Base-by-base conservation (phyloP, 2,888 invertebrate genomes). In the Cataglyphis albicans region DNA sequence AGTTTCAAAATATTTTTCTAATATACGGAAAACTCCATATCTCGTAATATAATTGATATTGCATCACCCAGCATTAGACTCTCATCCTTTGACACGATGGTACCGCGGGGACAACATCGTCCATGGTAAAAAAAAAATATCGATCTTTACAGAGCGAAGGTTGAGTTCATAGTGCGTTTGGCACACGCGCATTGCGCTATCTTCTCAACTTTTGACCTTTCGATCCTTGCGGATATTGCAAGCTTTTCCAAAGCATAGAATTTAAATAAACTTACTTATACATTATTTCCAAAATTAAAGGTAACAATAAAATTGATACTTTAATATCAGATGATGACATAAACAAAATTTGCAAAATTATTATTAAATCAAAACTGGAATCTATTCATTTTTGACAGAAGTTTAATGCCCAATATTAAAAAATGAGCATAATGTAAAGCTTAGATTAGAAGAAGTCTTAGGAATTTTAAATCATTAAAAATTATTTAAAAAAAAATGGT, bases 91-190 rank as follows among this genome's bases (percentile, higher is more conserved):
- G 41, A 68, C 18, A 41, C 6, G 35, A 44, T 63, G 41, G 35
- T 48, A 72, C 12, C 41, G 5, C 55, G 55, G 10, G 61, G 67
- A 29, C 3, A 6, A 48, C 35, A 35, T 48, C 41, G 10, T 44
- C 25, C n/a, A 55, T 52, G 82, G 84, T 80, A 86, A 78, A 82
- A 57, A 82, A 78, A 82, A 78, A 73, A 64, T 72, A 41, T 64
- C 57, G 57, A 76, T 75, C 73, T 83, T 81, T 59, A 9, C 52
- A 78, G 12, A 38, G 59, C 81, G 70, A 73, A 82, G 82, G 74
- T 68, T 63, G 73, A 78, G 73, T 63, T 73, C 21, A 48, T 12
- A 25, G 32, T 73, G 76, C 76, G 61, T 57, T 75, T 74, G 48
- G 68, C 72, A 63, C 21, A 61, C 61, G 63, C 32, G n/a, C 55